Base-by-base conservation (phyloP, 2,888 invertebrate genomes). In the Ischnura elegans region DNA sequence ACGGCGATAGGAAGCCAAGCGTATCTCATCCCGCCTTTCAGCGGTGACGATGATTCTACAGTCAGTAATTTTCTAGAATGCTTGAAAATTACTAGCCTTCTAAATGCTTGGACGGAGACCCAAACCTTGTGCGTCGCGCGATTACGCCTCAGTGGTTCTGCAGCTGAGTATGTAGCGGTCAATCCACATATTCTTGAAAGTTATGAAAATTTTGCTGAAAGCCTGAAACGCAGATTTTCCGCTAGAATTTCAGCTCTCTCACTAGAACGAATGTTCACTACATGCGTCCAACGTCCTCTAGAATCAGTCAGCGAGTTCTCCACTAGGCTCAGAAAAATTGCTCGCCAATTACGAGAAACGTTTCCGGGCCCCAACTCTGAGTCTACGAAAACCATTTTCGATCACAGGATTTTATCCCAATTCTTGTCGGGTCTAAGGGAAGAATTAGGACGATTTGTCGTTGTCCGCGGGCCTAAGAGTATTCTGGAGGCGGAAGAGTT, bases 71-170 rank as follows among this genome's bases (percentile, higher is more conserved):
- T 87, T 13, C 19, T 87, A 1, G 47, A 87, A 2, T 87, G 47
- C 47, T 21, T 87, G n/a, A 87, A 46, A n/a, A 87, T 13, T 4
- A 10, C 29, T 46, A 87, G n/a, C 29, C 47, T 47, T 46, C 87
- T 87, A 2, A 87, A 45, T 47, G 87, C 46, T 19, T 87, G 47
- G 87, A 87, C 87, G 43, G 87, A 87, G n/a, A 45, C 46, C 1
- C 87, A 87, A 45, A 87, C 87, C 29, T 10, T 87, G 13, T 87
- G 87, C 13, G n/a, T 87, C 3, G 87, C 46, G 21, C 43, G 87
- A 29, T 87, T 87, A 42, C 45, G 87, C 4, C 13, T 87, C 29
- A 87, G 45, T 45, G 87, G 87, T 2, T 87, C 87, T n/a, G 87
- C 87, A 0, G 87, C 43, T 16, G 87, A 87, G 16, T 87, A 87